Evolutionary conservation across 92 coral and sea anemone genomes (phyloP), one percentile per base, ranked within the genome.

Genomic region (Zoanthus sansibaricus): DNA sequence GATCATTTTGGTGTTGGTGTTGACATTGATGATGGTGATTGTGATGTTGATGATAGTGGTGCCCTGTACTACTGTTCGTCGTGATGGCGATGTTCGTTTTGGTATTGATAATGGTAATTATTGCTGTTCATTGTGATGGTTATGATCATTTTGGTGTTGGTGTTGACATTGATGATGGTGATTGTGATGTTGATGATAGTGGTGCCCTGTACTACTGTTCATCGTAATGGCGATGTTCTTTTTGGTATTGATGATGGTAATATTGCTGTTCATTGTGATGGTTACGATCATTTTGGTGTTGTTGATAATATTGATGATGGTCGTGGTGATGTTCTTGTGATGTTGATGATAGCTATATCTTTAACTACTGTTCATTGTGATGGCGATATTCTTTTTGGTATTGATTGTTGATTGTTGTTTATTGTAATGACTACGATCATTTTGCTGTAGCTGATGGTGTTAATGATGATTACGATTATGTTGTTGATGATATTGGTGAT

Each of bases 41-140:
- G 72, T 61, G 72, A 67, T 20, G 37, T 6, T 9, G 72, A 67
- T 3, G 72, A 7, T 67, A 20, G 5, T 66, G 1, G 20, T 0
- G 3, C 0, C 52, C 0, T 48, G 0, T 0, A 56, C 3, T 3
- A 7, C 8, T 64, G 30, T 2, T n/a, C 0, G 1, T 4, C 0
- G 32, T 64, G 71, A n/a, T 64, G 32, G 32, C 18, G 71, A 64
- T 9, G 30, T 7, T 66, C 32, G 5, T 3, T 0, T 17, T 66
- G 9, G 20, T 66, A 0, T 8, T n/a, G 33, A n/a, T 14, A 56
- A 56, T 56, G 5, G 16, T 5, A 54, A 7, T 9, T 6, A 54
- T 54, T 54, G 59, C 11, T 54, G 3, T 9, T 56, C 4, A 1
- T 5, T 11, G 1, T 49, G 21, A 32, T 69, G 45, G 31, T 69